Evolutionary conservation across 2,113 vertebrate genomes (phyloP).

Genomic region (Rhipidura dahli): DNA sequence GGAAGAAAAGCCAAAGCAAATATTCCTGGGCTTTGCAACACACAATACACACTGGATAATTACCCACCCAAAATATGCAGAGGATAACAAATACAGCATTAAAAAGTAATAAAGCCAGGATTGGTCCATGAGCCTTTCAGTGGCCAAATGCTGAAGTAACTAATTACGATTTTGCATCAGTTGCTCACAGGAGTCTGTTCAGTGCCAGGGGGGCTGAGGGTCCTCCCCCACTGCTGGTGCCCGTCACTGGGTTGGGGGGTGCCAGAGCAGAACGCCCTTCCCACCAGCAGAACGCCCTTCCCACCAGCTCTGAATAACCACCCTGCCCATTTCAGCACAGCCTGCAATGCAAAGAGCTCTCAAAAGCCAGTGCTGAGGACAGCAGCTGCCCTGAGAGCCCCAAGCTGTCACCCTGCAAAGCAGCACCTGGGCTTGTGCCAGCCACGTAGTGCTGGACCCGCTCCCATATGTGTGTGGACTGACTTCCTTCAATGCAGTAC

Average conservation of each 20-base stretch:
- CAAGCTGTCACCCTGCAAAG: neutral
- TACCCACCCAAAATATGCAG: neutral
- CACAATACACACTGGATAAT: neutral
- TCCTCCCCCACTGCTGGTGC: neutral
- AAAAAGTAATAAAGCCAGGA: neutral
- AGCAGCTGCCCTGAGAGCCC: neutral
- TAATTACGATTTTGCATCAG: neutral
- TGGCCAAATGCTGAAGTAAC: neutral
- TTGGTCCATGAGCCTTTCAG: neutral
- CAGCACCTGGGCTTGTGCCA: neutral
- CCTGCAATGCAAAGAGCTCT: neutral
- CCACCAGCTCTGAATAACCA: rapidly evolving
- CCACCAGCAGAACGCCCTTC: neutral
- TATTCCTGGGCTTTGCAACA: constrained; percentile 25
- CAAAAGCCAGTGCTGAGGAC: rapidly evolving
- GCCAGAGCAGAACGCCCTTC: neutral
- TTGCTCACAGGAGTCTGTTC: rapidly evolving
- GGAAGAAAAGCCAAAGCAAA: constrained; percentile 56
- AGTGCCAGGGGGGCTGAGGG: rapidly evolving
- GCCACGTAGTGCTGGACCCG: neutral
- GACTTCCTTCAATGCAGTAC: neutral
- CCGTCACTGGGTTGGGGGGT: rapidly evolving
- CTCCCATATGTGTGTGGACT: neutral
- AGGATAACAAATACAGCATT: neutral
- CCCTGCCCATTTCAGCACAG: neutral